These are phyloP conservation scores for Anthopleura xanthogrammica DNA, from an alignment of 92 coral and sea anemone species.

Conservation along the genomic window DNA sequence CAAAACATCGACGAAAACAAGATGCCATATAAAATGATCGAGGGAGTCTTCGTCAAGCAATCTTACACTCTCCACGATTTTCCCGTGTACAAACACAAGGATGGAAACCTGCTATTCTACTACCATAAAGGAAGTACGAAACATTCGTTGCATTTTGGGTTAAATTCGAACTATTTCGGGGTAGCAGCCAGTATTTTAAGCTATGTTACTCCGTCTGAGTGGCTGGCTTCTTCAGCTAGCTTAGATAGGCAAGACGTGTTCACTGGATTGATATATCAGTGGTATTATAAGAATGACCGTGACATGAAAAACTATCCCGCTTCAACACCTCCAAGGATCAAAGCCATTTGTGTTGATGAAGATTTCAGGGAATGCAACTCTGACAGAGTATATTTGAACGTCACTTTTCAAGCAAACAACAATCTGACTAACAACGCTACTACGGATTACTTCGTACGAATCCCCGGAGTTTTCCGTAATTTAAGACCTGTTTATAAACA, in stretches of 20 bases:
- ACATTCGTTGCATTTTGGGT: constrained; percentile 34
- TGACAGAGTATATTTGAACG: constrained; percentile 62
- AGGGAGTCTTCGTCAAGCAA: constrained; percentile 65
- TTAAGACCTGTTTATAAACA: constrained; percentile 65
- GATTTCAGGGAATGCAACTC: constrained; percentile 75
- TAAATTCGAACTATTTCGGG: constrained; percentile 42
- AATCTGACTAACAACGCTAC: constrained; percentile 32
- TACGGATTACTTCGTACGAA: constrained; percentile 52
- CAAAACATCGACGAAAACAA: constrained; percentile 48
- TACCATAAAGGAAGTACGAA: neutral
- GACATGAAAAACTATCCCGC: constrained; percentile 13
- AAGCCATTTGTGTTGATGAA: constrained; percentile 73
- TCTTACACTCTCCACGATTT: constrained; percentile 41
- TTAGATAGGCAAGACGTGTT: constrained; percentile 53
- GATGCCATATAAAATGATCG: constrained; percentile 62
- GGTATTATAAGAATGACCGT: constrained; percentile 44
- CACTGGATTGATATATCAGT: constrained; percentile 41
- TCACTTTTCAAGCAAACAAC: constrained; percentile 17
- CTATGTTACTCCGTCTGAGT: constrained; percentile 24
- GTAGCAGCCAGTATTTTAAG: constrained; percentile 32
- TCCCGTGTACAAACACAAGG: constrained; percentile 63
- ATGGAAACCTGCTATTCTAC: constrained; percentile 42
- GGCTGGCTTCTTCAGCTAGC: constrained; percentile 46
- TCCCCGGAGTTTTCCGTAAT: constrained; percentile 38
- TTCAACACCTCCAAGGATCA: constrained; percentile 16